Evolutionary conservation across 2,888 invertebrate genomes (phyloP).

Genomic region (Chymomyza fuscimana): DNA sequence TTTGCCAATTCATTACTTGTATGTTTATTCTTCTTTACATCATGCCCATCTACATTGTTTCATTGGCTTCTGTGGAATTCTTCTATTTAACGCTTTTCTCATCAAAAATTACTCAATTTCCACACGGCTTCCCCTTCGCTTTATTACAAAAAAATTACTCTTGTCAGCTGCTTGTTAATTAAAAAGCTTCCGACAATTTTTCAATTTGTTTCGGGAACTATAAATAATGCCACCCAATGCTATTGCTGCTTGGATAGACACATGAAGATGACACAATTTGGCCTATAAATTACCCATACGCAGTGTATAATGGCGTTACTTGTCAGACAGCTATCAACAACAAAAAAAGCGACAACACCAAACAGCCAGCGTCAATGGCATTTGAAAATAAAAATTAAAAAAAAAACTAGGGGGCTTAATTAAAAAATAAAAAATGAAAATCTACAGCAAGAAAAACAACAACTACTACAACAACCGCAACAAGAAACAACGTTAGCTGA

Average conservation of each 20-base stretch:
- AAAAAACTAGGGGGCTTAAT: not conserved
- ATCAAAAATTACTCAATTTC: not conserved
- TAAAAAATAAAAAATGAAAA: not conserved
- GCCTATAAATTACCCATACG: constrained; percentile 47
- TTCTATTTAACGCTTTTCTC: not conserved
- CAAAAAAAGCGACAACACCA: not conserved
- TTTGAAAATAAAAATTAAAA: not conserved
- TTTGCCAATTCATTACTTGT: too few species aligned
- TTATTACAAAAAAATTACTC: constrained; percentile 8
- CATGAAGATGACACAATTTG: constrained; percentile 40
- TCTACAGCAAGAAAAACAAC: not conserved
- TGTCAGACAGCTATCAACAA: not conserved
- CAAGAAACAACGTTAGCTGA: constrained; percentile 27
- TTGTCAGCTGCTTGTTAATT: not conserved
- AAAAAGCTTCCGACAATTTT: not conserved
- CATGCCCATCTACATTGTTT: too few species aligned
- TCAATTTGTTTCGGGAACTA: not conserved
- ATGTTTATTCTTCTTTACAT: too few species aligned
- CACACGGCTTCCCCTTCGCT: not conserved
- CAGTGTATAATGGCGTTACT: constrained; percentile 22
- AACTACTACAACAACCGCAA: not conserved
- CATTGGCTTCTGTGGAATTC: not conserved
- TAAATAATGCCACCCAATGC: not conserved
- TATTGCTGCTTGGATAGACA: not conserved
- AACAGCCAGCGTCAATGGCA: not conserved